Conservation (phyloP, 2,888 invertebrate species). For the Limnephilus lunatus region DNA sequence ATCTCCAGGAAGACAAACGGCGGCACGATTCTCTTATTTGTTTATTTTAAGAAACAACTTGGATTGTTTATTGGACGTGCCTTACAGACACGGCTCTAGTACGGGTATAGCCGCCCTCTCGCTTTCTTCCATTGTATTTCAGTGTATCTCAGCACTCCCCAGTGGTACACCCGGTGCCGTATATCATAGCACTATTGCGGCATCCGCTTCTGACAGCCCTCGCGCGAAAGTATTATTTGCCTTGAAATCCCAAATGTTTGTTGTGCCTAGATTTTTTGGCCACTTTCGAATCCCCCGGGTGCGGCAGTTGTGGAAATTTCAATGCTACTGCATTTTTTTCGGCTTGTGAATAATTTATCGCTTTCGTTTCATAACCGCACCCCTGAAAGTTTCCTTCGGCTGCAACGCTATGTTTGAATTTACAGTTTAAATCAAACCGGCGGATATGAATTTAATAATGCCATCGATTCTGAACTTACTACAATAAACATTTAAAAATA, state of each 20-base stretch:
- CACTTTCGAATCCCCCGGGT: constrained; percentile 33
- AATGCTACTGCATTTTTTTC: constrained; percentile 18
- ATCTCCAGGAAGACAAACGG: constrained; percentile 49
- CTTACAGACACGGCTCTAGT: constrained; percentile 52
- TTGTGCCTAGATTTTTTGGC: constrained; percentile 46
- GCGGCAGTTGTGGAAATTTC: constrained; percentile 14
- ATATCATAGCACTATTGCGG: constrained; percentile 57
- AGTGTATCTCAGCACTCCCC: constrained; percentile 16
- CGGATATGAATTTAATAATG: not conserved
- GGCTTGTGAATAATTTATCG: constrained; percentile 25
- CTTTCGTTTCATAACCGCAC: constrained; percentile 27
- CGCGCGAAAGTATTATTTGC: constrained; percentile 58
- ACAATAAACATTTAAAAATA: not conserved
- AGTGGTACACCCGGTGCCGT: constrained; percentile 49
- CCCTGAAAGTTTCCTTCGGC: not conserved
- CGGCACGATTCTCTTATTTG: constrained; percentile 57
- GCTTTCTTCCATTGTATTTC: constrained; percentile 15
- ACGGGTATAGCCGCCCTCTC: constrained; percentile 4
- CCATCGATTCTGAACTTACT: too few species aligned
- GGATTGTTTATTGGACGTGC: constrained; percentile 64
- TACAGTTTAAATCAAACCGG: not conserved
- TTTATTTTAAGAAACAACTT: constrained; percentile 60
- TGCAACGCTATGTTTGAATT: not conserved
- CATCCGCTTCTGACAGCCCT: constrained; percentile 57
- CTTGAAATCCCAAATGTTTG: constrained; percentile 49